These are phyloP conservation scores for Neomonachus schauinslandi DNA, from an alignment of 2,113 vertebrate genomes.

Conservation along the genomic window DNA sequence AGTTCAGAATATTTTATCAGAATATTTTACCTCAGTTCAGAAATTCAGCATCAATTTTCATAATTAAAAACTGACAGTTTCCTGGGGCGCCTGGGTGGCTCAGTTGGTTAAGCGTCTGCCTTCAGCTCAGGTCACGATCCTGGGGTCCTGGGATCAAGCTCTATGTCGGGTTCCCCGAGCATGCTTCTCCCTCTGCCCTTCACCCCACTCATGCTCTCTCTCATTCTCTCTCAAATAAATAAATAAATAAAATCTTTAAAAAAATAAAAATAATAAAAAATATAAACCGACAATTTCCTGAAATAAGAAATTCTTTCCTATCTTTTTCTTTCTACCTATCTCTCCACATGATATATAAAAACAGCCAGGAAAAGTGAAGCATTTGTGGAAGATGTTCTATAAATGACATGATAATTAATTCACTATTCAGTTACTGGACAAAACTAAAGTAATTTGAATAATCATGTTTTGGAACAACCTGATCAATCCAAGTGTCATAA, in stretches of 20 bases:
- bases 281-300: constrained; percentile 29
- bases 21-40: constrained; percentile 59
- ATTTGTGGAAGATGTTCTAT: background rate
- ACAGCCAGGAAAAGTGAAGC: background rate
- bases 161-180: accelerated
- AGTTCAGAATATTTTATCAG: constrained; percentile 33
- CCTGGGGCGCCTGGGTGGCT: background rate
- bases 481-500: background rate
- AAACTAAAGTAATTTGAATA: background rate
- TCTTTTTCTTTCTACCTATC: background rate
- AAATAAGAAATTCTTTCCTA: background rate
- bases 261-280: background rate
- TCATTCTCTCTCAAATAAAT: background rate
- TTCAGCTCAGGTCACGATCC: background rate
- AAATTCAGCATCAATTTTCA: constrained; percentile 25
- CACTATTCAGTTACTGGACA: background rate
- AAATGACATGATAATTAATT: background rate
- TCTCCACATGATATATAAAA: background rate
- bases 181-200: background rate
- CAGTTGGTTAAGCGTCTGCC: background rate
- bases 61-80: constrained; percentile 1
- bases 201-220: background rate
- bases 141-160: background rate
- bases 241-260: background rate
- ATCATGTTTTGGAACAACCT: background rate